Conservation (phyloP, 2,797 vertebrate genomes). For the Neosalanx taihuensis region DNA sequence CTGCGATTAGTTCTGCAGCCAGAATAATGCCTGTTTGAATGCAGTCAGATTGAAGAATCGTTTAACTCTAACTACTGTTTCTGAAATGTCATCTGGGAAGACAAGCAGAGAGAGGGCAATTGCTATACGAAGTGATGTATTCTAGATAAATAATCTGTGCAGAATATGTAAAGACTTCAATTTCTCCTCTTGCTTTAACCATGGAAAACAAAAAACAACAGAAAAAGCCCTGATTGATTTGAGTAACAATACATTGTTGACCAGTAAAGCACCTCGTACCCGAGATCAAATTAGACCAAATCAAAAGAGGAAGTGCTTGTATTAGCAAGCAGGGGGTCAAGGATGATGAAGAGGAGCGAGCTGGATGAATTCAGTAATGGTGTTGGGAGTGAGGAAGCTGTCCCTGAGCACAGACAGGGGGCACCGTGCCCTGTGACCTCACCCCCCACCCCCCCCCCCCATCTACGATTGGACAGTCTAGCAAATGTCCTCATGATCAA, state of each 20-base stretch:
- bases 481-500: neutral
- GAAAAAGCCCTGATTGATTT: neutral
- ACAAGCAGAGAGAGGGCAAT: too few species aligned
- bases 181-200: too few species aligned
- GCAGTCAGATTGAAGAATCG: too few species aligned
- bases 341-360: constrained; percentile 5
- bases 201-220: too few species aligned
- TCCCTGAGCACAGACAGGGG: neutral
- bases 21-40: too few species aligned
- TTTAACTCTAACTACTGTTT: too few species aligned
- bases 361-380: constrained; percentile 10
- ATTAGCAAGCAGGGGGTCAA: constrained; percentile 21
- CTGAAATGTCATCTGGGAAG: too few species aligned
- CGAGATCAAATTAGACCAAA: constrained; percentile 26
- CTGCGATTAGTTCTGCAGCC: too few species aligned
- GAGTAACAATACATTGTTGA: neutral
- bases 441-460: neutral
- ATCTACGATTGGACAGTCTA: neutral
- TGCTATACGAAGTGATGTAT: too few species aligned
- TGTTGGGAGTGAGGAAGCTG: too few species aligned
- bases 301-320: constrained; percentile 13
- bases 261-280: constrained; percentile 5
- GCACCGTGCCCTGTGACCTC: neutral
- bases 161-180: too few species aligned
- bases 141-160: too few species aligned